phyloP scores from a whole-genome alignment of 1,140 invertebrate genomes.

The Pogonognathellus flavescens region DNA sequence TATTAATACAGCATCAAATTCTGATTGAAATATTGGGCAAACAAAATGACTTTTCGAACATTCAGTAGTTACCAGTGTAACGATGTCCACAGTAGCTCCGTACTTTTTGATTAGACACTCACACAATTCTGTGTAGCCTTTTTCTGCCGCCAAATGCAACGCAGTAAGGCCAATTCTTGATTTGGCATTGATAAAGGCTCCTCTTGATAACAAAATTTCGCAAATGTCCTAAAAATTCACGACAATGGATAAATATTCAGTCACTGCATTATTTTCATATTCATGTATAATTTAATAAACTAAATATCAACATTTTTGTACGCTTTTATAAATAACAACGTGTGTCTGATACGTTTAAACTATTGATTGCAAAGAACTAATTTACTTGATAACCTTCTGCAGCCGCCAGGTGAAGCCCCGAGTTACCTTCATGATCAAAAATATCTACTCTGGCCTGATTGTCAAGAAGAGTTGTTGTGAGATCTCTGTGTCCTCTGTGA shows the following conservation, averaged over 20 bases:
- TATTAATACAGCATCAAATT: background rate
- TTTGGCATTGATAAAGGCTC: conserved; percentile 98
- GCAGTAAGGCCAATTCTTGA: conserved; percentile 86
- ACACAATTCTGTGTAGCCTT: conserved; percentile 87
- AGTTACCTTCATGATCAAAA: conserved; percentile 95
- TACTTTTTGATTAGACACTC: conserved; percentile 94
- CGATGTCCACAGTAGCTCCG: conserved; percentile 92
- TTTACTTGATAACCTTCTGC: conserved; percentile 61
- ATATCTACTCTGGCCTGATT: conserved; percentile 98
- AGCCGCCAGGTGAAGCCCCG: conserved; percentile 82
- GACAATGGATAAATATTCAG: too few relatives aligned
- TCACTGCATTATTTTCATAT: too few relatives aligned
- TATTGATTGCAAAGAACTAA: too few relatives aligned
- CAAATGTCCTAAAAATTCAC: conserved; percentile 76
- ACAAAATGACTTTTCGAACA: too few relatives aligned
- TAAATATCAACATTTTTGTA: too few relatives aligned
- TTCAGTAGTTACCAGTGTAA: conserved; percentile 85
- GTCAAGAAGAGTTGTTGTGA: conserved; percentile 86
- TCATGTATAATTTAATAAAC: too few relatives aligned
- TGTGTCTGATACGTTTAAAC: too few relatives aligned
- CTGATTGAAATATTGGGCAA: too few relatives aligned
- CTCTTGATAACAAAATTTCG: conserved; percentile 93
- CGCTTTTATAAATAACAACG: too few relatives aligned
- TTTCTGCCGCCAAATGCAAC: conserved; percentile 91
- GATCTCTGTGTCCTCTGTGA: conserved; percentile 81